Conservation (phyloP, 2,797 vertebrate species). For the Brotula barbata region DNA sequence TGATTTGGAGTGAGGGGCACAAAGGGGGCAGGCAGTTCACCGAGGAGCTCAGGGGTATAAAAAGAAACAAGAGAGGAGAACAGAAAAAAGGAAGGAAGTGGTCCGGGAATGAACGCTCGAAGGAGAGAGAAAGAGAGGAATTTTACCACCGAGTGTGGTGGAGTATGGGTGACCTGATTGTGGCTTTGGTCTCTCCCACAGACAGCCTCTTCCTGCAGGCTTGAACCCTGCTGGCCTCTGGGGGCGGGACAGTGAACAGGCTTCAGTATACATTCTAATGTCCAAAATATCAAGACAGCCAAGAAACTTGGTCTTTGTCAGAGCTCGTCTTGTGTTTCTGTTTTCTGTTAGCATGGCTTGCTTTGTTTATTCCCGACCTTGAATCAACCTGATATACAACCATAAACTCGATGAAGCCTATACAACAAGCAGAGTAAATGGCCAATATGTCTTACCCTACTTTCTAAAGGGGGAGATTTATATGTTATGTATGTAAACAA, state of each 20-base stretch:
- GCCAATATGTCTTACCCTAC: constrained; percentile 1
- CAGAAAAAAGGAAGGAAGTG: not conserved
- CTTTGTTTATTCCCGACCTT: constrained; percentile 22
- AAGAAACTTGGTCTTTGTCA: too few species aligned
- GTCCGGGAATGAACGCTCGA: not conserved
- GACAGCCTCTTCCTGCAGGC: constrained; percentile 48
- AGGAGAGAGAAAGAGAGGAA: constrained; percentile 13
- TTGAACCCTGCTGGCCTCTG: constrained; percentile 54
- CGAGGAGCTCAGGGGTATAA: too few species aligned
- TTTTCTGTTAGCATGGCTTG: constrained; percentile 10
- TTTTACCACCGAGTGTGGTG: constrained; percentile 35
- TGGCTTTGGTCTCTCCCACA: constrained; percentile 46
- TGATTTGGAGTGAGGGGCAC: constrained; percentile 9
- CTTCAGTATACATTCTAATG: constrained; percentile 46
- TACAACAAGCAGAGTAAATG: constrained; percentile 32
- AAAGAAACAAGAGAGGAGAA: too few species aligned
- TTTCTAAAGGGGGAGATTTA: not conserved
- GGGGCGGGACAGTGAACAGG: constrained; percentile 50
- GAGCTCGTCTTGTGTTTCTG: constrained; percentile 18
- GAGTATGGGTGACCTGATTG: constrained; percentile 40
- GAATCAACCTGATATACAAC: constrained; percentile 12
- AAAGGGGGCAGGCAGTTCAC: too few species aligned
- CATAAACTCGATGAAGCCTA: constrained; percentile 22
- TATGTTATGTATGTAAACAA: constrained; percentile 17
- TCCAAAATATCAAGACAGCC: constrained; percentile 56